phyloP scores from a whole-genome alignment of 2,797 vertebrate species.

The Gobio occitaniae region DNA sequence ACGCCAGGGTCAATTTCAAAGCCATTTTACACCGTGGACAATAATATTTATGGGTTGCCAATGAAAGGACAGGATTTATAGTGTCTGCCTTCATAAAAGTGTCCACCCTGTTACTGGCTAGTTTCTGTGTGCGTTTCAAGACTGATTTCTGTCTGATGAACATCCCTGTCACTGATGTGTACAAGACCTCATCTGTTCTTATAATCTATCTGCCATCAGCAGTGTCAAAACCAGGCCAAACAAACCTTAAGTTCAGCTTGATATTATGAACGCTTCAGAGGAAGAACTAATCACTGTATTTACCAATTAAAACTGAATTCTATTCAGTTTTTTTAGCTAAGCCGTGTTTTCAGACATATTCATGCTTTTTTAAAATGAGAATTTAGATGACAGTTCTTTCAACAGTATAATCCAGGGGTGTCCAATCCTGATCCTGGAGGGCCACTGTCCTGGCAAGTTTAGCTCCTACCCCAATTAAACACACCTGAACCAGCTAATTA shows the following conservation, averaged over 20 bases:
- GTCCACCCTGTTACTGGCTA: conserved; percentile 54
- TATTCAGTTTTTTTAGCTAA: not conserved
- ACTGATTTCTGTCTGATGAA: conserved; percentile 61
- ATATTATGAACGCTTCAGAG: not conserved
- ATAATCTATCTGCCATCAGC: not conserved
- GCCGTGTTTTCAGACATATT: conserved; percentile 40
- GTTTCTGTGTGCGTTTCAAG: conserved; percentile 25
- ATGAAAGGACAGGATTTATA: conserved; percentile 66
- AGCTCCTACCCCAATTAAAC: too few species aligned
- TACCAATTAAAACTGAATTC: not conserved
- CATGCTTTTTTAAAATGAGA: conserved; percentile 45
- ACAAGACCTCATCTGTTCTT: conserved; percentile 64
- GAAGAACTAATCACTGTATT: not conserved
- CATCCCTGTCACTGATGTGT: conserved; percentile 62
- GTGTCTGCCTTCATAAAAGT: conserved; percentile 75
- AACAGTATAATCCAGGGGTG: conserved; percentile 39
- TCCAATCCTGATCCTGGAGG: too few species aligned
- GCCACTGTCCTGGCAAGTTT: too few species aligned
- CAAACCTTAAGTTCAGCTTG: not conserved
- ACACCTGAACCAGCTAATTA: too few species aligned
- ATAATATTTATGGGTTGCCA: conserved; percentile 76
- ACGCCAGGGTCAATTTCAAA: conserved; percentile 72
- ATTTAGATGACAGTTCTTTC: conserved; percentile 43
- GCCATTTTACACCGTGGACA: conserved; percentile 66
- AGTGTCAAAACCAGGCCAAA: not conserved